These are phyloP conservation scores for Chymomyza fuscimana DNA, from an alignment of 2,888 invertebrate genomes.

Conservation along the genomic window DNA sequence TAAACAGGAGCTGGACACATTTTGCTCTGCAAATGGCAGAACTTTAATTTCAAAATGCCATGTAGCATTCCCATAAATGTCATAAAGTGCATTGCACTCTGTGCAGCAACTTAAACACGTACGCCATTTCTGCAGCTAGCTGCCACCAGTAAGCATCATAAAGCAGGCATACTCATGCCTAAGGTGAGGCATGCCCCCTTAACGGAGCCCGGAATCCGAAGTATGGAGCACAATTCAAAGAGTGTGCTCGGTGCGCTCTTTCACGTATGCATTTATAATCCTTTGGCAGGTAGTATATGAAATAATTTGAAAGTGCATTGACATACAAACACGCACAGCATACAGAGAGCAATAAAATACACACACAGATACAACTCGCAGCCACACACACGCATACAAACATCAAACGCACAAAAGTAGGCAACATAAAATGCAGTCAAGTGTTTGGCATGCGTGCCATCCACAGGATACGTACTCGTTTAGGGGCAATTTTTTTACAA, in stretches of 20 bases:
- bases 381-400: not conserved
- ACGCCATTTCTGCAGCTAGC: conserved; percentile 32
- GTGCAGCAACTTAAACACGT: conserved; percentile 54
- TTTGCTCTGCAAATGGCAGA: not conserved
- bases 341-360: not conserved
- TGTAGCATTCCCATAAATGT: conserved; percentile 41
- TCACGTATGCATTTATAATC: conserved; percentile 19
- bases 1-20: not conserved
- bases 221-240: conserved; percentile 38
- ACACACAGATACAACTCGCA: conserved; percentile 10
- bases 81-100: conserved; percentile 64
- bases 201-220: not conserved
- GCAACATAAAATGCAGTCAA: conserved; percentile 44
- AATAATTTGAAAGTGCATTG: conserved; percentile 61
- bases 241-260: conserved; percentile 20
- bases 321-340: conserved; percentile 57
- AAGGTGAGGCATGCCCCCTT: not conserved
- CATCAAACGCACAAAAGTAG: conserved; percentile 49
- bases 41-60: conserved; percentile 64
- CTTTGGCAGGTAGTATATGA: conserved; percentile 31
- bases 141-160: conserved; percentile 13
- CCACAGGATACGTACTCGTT: not conserved
- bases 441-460: conserved; percentile 17
- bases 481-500: not conserved
- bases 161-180: conserved; percentile 21